A percentile compares a stretch with the other conserved stretches of the same genome.
phyloP scores from a whole-genome alignment of 2,797 vertebrate species.

The Urocyon cinereoargenteus region DNA sequence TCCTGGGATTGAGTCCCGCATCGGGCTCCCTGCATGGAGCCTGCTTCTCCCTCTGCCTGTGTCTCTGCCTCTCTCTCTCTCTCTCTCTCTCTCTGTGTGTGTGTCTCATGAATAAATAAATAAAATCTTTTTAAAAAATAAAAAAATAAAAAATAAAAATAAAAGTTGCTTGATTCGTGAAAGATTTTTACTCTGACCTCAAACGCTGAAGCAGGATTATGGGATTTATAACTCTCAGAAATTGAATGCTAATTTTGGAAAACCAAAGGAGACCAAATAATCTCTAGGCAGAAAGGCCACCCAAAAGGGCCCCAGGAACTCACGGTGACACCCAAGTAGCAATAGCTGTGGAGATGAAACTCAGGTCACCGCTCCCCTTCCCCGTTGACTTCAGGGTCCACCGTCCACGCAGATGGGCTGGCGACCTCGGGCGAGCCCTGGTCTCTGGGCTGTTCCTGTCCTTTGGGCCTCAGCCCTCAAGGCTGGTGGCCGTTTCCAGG shows the following conservation, averaged over 20 bases:
- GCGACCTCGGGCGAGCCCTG: accelerated
- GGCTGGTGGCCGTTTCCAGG: background rate
- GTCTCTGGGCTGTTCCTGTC: background rate
- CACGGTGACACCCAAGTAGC: background rate
- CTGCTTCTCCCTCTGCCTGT: no score
- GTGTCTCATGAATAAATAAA: no score
- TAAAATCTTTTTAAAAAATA: no score
- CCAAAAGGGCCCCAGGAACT: background rate
- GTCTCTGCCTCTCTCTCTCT: no score
- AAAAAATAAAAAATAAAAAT: background rate
- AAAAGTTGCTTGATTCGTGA: background rate
- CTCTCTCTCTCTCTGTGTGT: no score
- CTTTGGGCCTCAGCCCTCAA: background rate
- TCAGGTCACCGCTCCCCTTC: background rate
- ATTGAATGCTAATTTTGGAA: background rate
- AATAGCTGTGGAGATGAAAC: background rate
- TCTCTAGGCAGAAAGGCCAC: background rate
- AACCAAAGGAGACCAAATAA: background rate
- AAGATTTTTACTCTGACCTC: background rate
- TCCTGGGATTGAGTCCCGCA: no score
- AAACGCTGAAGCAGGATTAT: background rate
- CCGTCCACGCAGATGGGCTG: accelerated
- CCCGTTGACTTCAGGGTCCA: background rate
- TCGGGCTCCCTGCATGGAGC: no score
- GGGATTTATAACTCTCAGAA: background rate